Evolutionary conservation across 2,113 vertebrate species (phyloP).

Genomic region (Indri indri): DNA sequence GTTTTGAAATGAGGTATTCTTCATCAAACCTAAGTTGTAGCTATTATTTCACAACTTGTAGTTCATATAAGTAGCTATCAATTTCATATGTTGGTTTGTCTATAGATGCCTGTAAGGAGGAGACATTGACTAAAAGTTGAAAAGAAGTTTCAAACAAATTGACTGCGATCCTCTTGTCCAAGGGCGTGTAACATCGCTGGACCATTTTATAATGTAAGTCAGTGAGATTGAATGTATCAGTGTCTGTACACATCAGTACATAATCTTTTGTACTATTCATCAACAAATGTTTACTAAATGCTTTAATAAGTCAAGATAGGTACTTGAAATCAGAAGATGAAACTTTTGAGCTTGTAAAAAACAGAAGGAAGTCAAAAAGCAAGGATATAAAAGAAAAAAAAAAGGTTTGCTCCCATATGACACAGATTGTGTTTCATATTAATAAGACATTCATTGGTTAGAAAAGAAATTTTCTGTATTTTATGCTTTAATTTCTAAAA

Average conservation of each 20-base stretch:
- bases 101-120: constrained; percentile 33
- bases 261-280: not conserved
- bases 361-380: not conserved
- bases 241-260: not conserved
- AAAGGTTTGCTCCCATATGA: not conserved
- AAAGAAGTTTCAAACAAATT: constrained; percentile 49
- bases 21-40: constrained; percentile 31
- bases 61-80: constrained; percentile 42
- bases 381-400: not conserved
- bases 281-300: not conserved
- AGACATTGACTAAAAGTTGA: constrained; percentile 36
- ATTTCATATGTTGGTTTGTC: constrained; percentile 59
- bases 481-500: not conserved
- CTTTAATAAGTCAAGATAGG: not conserved
- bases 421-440: not conserved
- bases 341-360: not conserved
- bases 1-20: constrained; percentile 47
- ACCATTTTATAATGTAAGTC: not conserved
- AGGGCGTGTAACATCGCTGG: not conserved
- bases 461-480: not conserved
- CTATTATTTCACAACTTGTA: constrained; percentile 58
- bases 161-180: not conserved
- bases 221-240: constrained; percentile 45
- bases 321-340: not conserved
- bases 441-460: not conserved